Base-by-base conservation (phyloP, 1,140 invertebrate species). In the Oncopeltus fasciatus region DNA sequence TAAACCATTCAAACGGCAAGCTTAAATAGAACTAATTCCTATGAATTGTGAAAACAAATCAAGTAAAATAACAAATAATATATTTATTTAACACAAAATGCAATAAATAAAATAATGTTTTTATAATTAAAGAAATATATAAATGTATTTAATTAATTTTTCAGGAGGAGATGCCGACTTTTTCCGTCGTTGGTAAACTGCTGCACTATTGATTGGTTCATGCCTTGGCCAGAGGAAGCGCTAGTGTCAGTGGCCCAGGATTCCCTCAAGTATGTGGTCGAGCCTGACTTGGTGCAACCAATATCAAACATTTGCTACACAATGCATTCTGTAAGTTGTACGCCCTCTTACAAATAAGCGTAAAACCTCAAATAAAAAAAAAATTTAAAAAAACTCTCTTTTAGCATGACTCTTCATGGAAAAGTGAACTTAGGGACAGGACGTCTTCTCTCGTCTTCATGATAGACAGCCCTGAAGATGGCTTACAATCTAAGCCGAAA, bases 171-270 rank as follows among this genome's bases (percentile, higher is more conserved):
- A 4, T 88, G 85, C 67, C 78, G 85, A 51, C 88, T 92, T 80
- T 95, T 94, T 72, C 92, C 92, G 1, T 93, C 91, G 0, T 75
- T 95, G 44, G 88, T 95, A 0, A 95, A 94, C 70, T 94, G 90
- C 70, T 94, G 90, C 68, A 94, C 91, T 0, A 94, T 95, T 60
- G 89, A 95, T 72, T 95, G 90, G 90, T 94, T 92, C 72, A 84
- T 80, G 63, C 87, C 87, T 65, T 95, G 92, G 92, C 90, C 91
- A 2, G 81, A 84, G 28, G 91, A 93, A 72, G 90, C 91, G 8
- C 73, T 94, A 26, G 77, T 89, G 11, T 89, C 87, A 0, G 89
- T 93, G 0, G 88, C 86, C 58, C 70, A 79, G 66, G 80, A 74
- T 66, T 75, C 76, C 66, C 78, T 83, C 26, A 72, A 75, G 44